Base-by-base conservation (phyloP, 2,113 vertebrate species). In the Festucalex cinctus region DNA sequence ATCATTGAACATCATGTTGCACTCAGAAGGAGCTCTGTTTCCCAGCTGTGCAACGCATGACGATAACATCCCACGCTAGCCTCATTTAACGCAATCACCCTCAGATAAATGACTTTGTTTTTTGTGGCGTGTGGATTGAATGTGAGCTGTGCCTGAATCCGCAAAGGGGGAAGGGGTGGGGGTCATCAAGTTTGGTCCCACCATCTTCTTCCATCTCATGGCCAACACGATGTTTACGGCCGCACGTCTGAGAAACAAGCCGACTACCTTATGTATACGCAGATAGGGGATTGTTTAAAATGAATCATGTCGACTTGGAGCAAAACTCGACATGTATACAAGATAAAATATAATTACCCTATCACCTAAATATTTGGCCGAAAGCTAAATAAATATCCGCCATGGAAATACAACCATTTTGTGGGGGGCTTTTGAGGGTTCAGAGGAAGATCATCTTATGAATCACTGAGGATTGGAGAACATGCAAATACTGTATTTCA, bases 271-370 rank as follows among this genome's bases (percentile, higher is more conserved):
- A 81, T 88, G 82, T 87, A 85, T 87, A 86, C 85, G 79, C 69
- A 41, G 75, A 77, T 48, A 59, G 78, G 71, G 75, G 19, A n/a
- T 72, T 90, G 87, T 88, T 89, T 89, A 85, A 86, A 86, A 88
- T 86, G 78, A 87, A 87, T 88, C 85, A 88, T 75, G 77, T 82
- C 14, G 17, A 28, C 80, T 80, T 83, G 83, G 72, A 84, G 81
- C 24, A 71, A 70, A 76, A 83, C 68, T 71, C 37, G 83, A 86
- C 70, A 79, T 84, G 77, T 87, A 85, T 84, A 88, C 85, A 88
- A 87, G 79, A 88, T 82, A 86, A 87, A 91, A 88, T 87, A 86
- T 88, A 89, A 90, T 90, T 86, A 89, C 70, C 63, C 83, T 78
- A 72, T 83, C 84, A 71, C 78, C 83, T 84, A 89, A 90, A 91